Evolutionary conservation across 2,113 vertebrate genomes (phyloP), one percentile per base, ranked within the genome.

Genomic region (Euleptes europaea): DNA sequence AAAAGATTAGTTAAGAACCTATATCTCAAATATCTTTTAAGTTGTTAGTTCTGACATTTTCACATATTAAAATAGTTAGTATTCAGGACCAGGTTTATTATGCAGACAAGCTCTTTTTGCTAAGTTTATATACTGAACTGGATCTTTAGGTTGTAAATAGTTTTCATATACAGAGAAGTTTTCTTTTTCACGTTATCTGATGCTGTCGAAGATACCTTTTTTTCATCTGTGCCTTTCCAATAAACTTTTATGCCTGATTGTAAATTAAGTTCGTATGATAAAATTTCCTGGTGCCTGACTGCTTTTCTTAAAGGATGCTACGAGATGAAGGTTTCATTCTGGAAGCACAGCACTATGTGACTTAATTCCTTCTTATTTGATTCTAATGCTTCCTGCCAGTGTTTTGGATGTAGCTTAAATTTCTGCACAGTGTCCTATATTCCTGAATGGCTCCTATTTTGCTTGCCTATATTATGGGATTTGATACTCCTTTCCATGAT

Each of bases 221-320:
- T 94, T 95, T 96, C 94, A 92, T 96, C 91, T 94, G 96, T 97
- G 96, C 96, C 96, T 96, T 97, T 93, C 93, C 89, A 94, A 92
- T 96, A 91, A 94, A 95, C 93, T 95, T 63, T 90, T 92, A 79
- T 38, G 38, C 78, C 87, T 95, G 93, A 94, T 94, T 95, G 91
- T 94, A 94, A 91, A 78, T 93, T 88, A 80, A 40, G 69, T 94
- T 96, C 92, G 42, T 49, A 21, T 91, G 89, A 92, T 91, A 70
- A 92, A 93, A 92, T 95, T 47, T 94, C 93, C 91, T 96, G 94
- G 95, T 97, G 95, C 96, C 95, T 96, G 95, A 94, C 93, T 89
- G 87, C 88, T 95, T 89, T 94, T 94, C 80, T 80, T 84, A 90
- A 63, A 86, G 92, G 95, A 95, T 96, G 95, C 94, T 95, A 92